Base-by-base conservation (phyloP, 2,797 vertebrate genomes). In the Propithecus deckenii region DNA sequence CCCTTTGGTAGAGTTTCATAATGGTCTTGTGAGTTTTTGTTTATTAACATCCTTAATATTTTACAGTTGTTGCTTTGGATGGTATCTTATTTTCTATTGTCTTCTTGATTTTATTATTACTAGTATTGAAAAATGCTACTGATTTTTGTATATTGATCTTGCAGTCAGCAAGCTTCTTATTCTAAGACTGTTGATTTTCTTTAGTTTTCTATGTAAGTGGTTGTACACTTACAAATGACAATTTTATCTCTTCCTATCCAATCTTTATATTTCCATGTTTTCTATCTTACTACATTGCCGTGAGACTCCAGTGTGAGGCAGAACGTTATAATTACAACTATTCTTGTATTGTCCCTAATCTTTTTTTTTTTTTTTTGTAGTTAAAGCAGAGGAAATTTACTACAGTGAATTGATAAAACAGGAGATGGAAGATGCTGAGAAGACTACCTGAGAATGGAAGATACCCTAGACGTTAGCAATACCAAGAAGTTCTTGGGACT, bases 381-480 rank as follows among this genome's bases (percentile, higher is more conserved):
- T 89, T 89, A 79, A 85, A 95, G 38, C n/a, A 81, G 74, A 50
- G n/a, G 88, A 35, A 91, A 71, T n/a, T 84, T 85, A 43, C 74
- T 9, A 59, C 13, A 17, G 43, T 35, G 65, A 91, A 41, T n/a
- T 69, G 35, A n/a, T 71, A 86, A n/a, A 41, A 17, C 6, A 41
- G 61, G 72, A 74, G 50, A 35, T n/a, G 7, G 43, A 86, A 38
- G 25, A 76, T 43, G 35, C 35, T 75, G 4, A 79, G 89, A 86
- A 80, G 63, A 72, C 59, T 30, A 43, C 15, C 28, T 25, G 32
- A 17, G 52, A 88, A 90, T 22, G 2, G 4, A 52, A 61, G 35
- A 1, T 28, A 72, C 20, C 48, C 67, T 57, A 78, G 65, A 48
- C 38, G 17, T 55, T 52, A 38, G 61, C 35, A 96, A 80, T 18